These are phyloP conservation scores for Micoletzkya japonica DNA, from an alignment of 2,888 invertebrate genomes.

Conservation along the genomic window DNA sequence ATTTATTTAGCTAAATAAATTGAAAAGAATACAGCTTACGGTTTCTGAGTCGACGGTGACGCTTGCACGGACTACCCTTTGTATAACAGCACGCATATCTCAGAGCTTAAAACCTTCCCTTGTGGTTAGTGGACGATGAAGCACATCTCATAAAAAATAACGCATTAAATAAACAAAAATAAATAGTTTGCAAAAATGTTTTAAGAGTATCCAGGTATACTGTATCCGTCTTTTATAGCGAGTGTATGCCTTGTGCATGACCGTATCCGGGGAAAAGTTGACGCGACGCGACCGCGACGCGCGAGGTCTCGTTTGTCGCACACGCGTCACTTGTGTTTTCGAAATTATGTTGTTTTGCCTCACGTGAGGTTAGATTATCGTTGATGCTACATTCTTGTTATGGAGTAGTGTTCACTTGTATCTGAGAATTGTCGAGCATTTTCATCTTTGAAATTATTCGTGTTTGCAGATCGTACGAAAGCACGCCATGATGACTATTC, in stretches of 20 bases:
- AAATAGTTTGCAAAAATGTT: too few relatives aligned
- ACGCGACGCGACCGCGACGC: conserved; percentile 16
- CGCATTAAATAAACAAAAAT: too few relatives aligned
- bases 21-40: conserved; percentile 36
- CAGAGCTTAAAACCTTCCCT: too few relatives aligned
- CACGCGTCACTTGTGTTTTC: background rate
- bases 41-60: conserved; percentile 54
- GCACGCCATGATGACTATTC: conserved; percentile 13
- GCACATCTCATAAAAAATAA: too few relatives aligned
- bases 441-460: background rate
- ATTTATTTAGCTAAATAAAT: background rate
- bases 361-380: background rate
- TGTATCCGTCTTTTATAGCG: too few relatives aligned
- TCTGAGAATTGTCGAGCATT: background rate
- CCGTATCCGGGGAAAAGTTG: too few relatives aligned
- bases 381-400: background rate
- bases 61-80: conserved; percentile 54
- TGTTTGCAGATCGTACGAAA: background rate
- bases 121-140: too few relatives aligned
- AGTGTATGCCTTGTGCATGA: too few relatives aligned
- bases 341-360: background rate
- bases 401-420: too few relatives aligned
- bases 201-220: too few relatives aligned
- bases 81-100: conserved; percentile 58
- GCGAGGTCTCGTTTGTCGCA: background rate